Percentiles rank a stretch among this genome's conserved stretches.
Evolutionary conservation across 2,888 invertebrate species (phyloP).

Genomic region (Chelonus formosanus): DNA sequence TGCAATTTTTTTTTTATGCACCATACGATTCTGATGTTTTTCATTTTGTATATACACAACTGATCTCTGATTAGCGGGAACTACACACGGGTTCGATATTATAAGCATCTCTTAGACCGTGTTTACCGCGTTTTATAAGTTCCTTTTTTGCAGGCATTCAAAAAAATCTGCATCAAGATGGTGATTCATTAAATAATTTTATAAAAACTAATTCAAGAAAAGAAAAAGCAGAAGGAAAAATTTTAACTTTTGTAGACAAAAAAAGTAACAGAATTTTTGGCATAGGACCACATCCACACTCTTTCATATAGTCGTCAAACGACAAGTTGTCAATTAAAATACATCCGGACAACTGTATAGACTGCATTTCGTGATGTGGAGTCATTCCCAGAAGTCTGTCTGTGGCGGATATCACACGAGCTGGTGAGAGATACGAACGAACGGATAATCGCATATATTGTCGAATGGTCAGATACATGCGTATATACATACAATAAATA

Average conservation of each 20-base stretch:
- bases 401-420: slow-evolving; percentile 48
- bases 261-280: too few relatives aligned
- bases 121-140: slow-evolving; percentile 3
- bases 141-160: too few relatives aligned
- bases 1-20: background rate
- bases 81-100: background rate
- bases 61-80: slow-evolving; percentile 2
- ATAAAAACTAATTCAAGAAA: too few relatives aligned
- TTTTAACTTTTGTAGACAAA: too few relatives aligned
- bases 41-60: background rate
- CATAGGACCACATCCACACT: background rate
- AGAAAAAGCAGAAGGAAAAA: too few relatives aligned
- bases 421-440: slow-evolving; percentile 33
- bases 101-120: background rate
- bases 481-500: slow-evolving; percentile 6
- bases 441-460: slow-evolving; percentile 25
- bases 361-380: slow-evolving; percentile 50
- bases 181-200: too few relatives aligned
- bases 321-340: slow-evolving; percentile 46
- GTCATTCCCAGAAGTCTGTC: slow-evolving; percentile 58
- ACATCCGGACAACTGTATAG: slow-evolving; percentile 42
- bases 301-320: slow-evolving; percentile 36
- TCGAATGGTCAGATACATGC: slow-evolving; percentile 9
- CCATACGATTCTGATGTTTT: background rate
- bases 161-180: too few relatives aligned